Evolutionary conservation across 2,888 invertebrate genomes (phyloP), one percentile per base, ranked within the genome.

Genomic region (Ariolimax columbianus): DNA sequence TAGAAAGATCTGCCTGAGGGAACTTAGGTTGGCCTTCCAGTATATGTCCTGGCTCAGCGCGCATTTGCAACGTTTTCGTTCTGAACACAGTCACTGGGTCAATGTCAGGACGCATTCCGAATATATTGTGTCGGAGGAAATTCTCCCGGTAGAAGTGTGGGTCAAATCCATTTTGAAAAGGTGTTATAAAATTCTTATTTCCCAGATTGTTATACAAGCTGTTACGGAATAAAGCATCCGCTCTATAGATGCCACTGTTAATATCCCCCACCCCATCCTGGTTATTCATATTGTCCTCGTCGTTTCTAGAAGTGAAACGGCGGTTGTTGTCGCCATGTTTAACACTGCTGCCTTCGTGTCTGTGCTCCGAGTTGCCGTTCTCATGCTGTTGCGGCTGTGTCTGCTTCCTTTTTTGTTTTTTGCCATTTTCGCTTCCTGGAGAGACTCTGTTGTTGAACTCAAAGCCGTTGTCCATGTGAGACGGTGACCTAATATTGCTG

Each of bases 1-100:
- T 97, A 93, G 98, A 97, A 11, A 98, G 95, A 92, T 98, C 98
- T 80, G 95, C 82, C 86, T 89, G 87, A 88, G 86, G 86, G 83
- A 47, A 82, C 87, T 87, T 88, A 86, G 82, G 86, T 83, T 79
- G 87, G 81, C 47, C 83, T 77, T 79, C 88, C 70, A 78, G 82
- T 85, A 77, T 84, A 83, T 66, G 83, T 81, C 86, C 87, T 82
- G 75, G 59, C 36, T 85, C 85, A 0, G 63, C 23, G n/a, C 82
- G 38, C 38, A 68, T 77, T 17, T 79, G 84, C 40, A 80, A 9
- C 9, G 38, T n/a, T 51, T 80, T 84, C 7, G 80, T 33, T 38
- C 84, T 84, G 9, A 84, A 75, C 17, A 79, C 84, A 6, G 72
- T 47, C 63, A 80, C 72, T 30, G 79, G 79, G n/a, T 84, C 84